These are phyloP conservation scores for Ciconia stormi DNA, from an alignment of 2,113 vertebrate species.

Conservation along the genomic window DNA sequence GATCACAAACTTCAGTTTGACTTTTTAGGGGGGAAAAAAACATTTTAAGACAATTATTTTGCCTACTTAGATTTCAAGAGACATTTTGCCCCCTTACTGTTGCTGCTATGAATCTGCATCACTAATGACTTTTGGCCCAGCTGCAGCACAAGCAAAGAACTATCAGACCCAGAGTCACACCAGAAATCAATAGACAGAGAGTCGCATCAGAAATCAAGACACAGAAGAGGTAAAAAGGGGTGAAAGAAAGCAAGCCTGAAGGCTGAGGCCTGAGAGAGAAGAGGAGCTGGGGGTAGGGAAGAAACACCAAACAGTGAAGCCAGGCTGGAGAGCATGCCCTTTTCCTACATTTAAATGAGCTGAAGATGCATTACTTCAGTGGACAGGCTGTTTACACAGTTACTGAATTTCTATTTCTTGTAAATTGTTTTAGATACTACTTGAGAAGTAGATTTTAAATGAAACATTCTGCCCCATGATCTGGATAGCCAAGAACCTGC, in stretches of 20 bases:
- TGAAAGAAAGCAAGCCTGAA: not conserved
- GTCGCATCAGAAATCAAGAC: not conserved
- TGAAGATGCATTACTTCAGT: not conserved
- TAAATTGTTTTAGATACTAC: not conserved
- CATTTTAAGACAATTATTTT: not conserved
- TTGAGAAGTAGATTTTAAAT: not conserved
- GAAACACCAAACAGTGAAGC: not conserved
- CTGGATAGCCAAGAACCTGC: not conserved
- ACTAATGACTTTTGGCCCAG: not conserved
- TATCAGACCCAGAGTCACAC: not conserved
- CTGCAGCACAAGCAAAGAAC: not conserved
- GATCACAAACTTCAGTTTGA: not conserved
- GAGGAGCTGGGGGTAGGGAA: not conserved
- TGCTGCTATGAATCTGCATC: conserved; percentile 32
- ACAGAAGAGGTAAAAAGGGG: not conserved
- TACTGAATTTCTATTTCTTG: not conserved
- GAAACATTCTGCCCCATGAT: not conserved
- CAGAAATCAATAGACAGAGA: not conserved
- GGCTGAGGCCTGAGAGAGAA: not conserved
- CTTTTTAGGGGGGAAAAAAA: not conserved
- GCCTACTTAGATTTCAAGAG: not conserved
- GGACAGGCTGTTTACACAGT: not conserved
- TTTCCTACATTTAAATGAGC: not conserved
- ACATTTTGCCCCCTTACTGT: not conserved
- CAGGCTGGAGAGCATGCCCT: not conserved